Evolutionary conservation across 2,113 vertebrate genomes (phyloP), one percentile per base, ranked within the genome.

Genomic region (Neodontobutis hainanensis): DNA sequence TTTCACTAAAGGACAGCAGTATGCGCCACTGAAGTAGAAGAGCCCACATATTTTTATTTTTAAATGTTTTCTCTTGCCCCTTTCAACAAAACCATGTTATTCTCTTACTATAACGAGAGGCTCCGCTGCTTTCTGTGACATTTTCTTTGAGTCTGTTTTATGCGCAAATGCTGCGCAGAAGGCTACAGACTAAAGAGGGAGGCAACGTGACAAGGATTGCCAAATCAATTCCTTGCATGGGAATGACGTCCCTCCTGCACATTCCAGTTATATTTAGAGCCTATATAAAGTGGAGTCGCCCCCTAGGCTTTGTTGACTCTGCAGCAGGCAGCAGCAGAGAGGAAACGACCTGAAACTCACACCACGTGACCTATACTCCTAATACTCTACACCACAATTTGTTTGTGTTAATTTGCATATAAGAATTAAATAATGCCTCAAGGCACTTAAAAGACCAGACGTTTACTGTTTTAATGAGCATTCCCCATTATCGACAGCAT

Each of bases 221-320:
- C 91, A 87, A 92, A 92, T 92, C 83, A 86, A 68, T 82, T 89
- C 67, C 81, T 73, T 69, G 78, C 77, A 61, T 83, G 75, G 84
- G 71, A 81, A 87, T 92, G 91, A 92, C 92, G 91, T 87, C 57
- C 40, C 70, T 81, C 64, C 62, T 47, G 74, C 81, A 61, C 85
- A 70, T 88, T 82, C 75, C 89, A 76, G 92, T 92, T 93, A 93
- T 93, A 93, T 93, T 93, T 93, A 93, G 92, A 90, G 70, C 90
- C 91, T 93, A 85, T 93, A 92, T 91, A 93, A 82, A 86, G 78
- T 71, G 86, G 83, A 89, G 88, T 83, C 89, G 88, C 90, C 90
- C 90, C 81, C 87, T 91, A 85, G 78, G 73, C 69, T 78, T 71
- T 87, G 85, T 85, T 89, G 86, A 88, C 78, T 86, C 66, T 74